Conservation (phyloP, 2,797 vertebrate genomes). For the Cyclura pinguis region DNA sequence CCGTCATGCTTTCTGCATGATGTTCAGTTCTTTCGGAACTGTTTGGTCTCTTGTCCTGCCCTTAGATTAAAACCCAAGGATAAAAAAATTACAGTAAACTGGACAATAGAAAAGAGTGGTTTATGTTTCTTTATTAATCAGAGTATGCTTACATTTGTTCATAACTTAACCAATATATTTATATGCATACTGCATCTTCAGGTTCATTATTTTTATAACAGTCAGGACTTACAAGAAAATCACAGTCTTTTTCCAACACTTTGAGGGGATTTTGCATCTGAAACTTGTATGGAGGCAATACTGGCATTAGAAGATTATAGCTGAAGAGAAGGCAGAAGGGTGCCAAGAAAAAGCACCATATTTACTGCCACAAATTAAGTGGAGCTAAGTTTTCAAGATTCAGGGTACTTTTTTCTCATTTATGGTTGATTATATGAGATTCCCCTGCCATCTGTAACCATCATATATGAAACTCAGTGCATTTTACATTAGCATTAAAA, state of each 20-base stretch:
- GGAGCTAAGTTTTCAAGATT: not conserved
- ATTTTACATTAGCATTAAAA: not conserved
- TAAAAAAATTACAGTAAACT: constrained; percentile 1
- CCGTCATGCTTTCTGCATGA: not conserved
- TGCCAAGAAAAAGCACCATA: not conserved
- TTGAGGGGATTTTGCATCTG: constrained; percentile 1
- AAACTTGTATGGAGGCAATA: not conserved
- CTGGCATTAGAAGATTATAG: constrained; percentile 4
- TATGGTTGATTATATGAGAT: not conserved
- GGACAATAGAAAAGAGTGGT: constrained; percentile 37
- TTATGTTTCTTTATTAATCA: constrained; percentile 66
- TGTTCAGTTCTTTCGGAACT: not conserved
- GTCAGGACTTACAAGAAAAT: constrained; percentile 27
- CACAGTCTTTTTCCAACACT: constrained; percentile 42
- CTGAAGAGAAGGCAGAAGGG: too few species aligned
- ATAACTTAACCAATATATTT: constrained; percentile 62
- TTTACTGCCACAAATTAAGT: not conserved
- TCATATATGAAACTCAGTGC: fast-evolving
- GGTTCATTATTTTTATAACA: constrained; percentile 56
- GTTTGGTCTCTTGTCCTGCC: not conserved
- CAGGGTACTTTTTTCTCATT: fast-evolving
- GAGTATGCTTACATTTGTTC: constrained; percentile 55
- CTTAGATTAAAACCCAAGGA: not conserved
- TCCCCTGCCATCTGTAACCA: not conserved
- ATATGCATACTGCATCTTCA: constrained; percentile 61